phyloP scores from a whole-genome alignment of 2,797 vertebrate genomes.

The Phrynocephalus forsythii region DNA sequence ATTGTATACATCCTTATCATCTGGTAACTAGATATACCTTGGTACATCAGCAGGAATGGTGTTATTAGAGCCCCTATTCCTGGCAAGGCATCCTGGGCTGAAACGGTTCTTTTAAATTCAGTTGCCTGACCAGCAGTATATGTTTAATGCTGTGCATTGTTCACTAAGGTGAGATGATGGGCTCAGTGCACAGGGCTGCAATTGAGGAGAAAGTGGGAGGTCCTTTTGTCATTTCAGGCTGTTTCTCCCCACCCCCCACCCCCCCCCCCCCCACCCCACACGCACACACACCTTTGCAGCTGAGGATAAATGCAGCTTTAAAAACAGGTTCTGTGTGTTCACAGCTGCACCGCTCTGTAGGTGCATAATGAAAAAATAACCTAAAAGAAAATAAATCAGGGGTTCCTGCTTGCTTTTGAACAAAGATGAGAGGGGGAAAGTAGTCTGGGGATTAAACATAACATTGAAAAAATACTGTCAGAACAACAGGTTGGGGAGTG shows the following conservation, averaged over 20 bases:
- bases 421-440: background rate
- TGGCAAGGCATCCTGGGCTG: background rate
- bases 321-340: background rate
- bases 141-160: background rate
- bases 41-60: background rate
- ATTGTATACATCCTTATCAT: background rate
- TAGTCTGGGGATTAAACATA: background rate
- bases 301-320: background rate
- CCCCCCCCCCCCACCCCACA: background rate
- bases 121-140: background rate
- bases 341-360: background rate
- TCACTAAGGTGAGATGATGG: background rate
- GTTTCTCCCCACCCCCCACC: fast-evolving
- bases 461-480: background rate
- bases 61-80: background rate
- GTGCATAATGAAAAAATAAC: background rate
- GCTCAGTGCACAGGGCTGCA: background rate
- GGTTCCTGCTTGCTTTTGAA: background rate
- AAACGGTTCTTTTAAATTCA: background rate
- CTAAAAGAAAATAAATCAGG: background rate
- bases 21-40: no score
- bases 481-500: background rate
- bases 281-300: background rate
- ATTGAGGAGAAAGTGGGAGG: background rate
- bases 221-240: background rate